These are phyloP conservation scores for Fulica atra DNA, from an alignment of 2,113 vertebrate species.

Conservation along the genomic window DNA sequence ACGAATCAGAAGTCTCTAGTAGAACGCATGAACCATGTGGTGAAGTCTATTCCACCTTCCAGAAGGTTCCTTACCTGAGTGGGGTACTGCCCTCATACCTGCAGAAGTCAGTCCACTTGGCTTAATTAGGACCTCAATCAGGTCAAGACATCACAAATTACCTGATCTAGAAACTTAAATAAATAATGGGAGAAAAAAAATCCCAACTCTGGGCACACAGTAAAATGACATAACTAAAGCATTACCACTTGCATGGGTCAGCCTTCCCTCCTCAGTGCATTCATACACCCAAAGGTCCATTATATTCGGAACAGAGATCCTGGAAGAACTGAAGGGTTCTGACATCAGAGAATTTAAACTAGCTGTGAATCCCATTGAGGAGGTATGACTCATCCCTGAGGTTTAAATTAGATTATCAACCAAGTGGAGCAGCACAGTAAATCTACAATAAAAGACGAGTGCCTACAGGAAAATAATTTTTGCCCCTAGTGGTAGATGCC, in stretches of 20 bases:
- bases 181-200: slow-evolving; percentile 17
- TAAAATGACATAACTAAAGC: neutral
- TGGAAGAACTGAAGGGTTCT: slow-evolving; percentile 45
- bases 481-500: slow-evolving; percentile 73
- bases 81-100: accelerated
- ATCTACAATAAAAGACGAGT: slow-evolving; percentile 58
- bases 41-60: neutral
- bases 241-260: neutral
- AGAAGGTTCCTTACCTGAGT: neutral
- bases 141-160: neutral
- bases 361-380: slow-evolving; percentile 66
- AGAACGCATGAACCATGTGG: neutral
- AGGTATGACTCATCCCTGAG: slow-evolving; percentile 66
- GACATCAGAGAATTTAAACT: slow-evolving; percentile 51
- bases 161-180: slow-evolving; percentile 36
- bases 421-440: slow-evolving; percentile 38
- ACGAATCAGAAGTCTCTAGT: neutral
- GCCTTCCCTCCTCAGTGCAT: neutral
- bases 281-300: neutral
- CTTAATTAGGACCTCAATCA: neutral
- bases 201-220: neutral
- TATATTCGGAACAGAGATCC: slow-evolving; percentile 9
- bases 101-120: neutral
- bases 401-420: slow-evolving; percentile 70
- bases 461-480: slow-evolving; percentile 71